Conservation (phyloP, 2,888 invertebrate genomes). For the Frankliniella fusca region DNA sequence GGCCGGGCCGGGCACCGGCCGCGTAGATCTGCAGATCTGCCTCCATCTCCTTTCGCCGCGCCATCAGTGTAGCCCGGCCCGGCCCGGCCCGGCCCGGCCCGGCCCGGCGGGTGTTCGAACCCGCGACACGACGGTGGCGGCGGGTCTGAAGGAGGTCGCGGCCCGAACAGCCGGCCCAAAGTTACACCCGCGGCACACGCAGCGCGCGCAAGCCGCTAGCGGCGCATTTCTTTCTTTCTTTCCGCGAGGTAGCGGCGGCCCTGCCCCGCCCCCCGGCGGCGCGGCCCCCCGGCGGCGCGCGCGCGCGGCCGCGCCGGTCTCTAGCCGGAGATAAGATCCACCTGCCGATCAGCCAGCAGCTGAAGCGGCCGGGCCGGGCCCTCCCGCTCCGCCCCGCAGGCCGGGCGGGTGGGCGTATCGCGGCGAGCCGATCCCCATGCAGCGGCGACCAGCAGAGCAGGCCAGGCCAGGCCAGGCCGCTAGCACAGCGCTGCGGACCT, state of each 20-base stretch:
- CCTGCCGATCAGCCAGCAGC: no score
- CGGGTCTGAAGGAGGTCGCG: no score
- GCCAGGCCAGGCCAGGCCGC: no score
- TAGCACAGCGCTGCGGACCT: no score
- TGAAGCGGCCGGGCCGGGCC: no score
- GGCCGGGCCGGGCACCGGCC: neutral
- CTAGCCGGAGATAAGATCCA: neutral
- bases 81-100: no score
- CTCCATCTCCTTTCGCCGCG: neutral
- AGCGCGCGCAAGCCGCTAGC: neutral
- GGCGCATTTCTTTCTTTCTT: neutral
- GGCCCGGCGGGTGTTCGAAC: no score
- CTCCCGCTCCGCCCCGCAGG: no score
- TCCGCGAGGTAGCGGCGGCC: neutral
- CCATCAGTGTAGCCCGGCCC: no score
- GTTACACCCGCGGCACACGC: neutral
- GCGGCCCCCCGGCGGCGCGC: neutral
- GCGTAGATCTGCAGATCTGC: neutral
- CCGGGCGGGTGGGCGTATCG: no score
- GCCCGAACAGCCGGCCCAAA: neutral
- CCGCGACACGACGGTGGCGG: neutral
- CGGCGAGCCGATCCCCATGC: no score
- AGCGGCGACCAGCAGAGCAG: no score
- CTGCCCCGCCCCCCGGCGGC: neutral
- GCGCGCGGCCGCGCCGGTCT: neutral